phyloP scores from a whole-genome alignment of 2,797 vertebrate species.

The Poliocrania exsul region DNA sequence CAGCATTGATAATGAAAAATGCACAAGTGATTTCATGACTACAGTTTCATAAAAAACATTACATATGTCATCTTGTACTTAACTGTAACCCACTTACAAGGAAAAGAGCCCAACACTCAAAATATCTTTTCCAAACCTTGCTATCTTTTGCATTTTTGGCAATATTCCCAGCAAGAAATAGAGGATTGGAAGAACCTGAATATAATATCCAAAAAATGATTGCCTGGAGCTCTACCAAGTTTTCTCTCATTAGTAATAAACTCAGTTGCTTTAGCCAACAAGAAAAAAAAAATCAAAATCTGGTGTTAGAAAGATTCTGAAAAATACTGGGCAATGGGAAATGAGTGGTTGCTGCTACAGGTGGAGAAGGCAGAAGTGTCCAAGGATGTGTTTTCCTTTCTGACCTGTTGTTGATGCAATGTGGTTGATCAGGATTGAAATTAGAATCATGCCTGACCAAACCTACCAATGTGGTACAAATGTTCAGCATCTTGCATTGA shows the following conservation, averaged over 20 bases:
- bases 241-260: slow-evolving; percentile 4
- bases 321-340: not conserved
- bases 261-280: not conserved
- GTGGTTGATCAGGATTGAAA: not conserved
- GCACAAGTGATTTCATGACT: not conserved
- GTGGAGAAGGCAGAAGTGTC: not conserved
- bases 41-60: not conserved
- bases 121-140: not conserved
- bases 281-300: not conserved
- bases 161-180: not conserved
- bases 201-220: not conserved
- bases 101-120: not conserved
- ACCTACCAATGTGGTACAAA: not conserved
- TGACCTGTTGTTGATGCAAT: not conserved
- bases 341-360: not conserved
- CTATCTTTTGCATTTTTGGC: slow-evolving; percentile 11
- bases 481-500: not conserved
- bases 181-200: not conserved
- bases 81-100: not conserved
- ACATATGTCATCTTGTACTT: not conserved
- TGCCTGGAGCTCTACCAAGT: slow-evolving; percentile 3
- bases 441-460: not conserved
- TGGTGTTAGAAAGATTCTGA: not conserved
- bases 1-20: not conserved
- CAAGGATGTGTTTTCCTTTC: not conserved